Conservation (phyloP, 1,140 invertebrate species). For the Patella vulgata region DNA sequence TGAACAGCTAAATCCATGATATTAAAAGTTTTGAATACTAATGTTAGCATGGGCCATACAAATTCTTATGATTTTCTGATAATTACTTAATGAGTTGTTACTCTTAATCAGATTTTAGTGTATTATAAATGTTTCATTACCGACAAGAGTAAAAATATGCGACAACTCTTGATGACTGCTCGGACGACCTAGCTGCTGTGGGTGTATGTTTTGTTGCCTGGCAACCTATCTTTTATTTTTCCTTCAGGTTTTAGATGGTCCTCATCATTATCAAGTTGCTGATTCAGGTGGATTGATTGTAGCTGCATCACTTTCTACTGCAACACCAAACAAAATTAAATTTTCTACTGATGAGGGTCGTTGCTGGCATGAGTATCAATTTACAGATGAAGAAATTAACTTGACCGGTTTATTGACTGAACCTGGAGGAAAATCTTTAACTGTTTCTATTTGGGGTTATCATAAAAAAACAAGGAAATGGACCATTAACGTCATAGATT, state of each 20-base stretch:
- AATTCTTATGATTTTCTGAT: no score
- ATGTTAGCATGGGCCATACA: no score
- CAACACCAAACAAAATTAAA: conserved; percentile 81
- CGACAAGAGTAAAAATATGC: no score
- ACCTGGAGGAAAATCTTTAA: conserved; percentile 69
- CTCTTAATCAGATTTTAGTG: no score
- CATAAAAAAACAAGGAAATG: conserved; percentile 43
- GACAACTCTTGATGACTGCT: no score
- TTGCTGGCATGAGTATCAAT: conserved; percentile 64
- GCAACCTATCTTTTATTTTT: no score
- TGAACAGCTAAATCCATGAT: no score
- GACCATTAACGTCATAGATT: conserved; percentile 59
- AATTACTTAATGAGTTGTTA: no score
- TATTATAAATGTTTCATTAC: no score
- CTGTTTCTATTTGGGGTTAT: conserved; percentile 82
- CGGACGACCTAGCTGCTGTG: no score
- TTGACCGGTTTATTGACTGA: conserved; percentile 82
- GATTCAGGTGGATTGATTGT: conserved; percentile 65
- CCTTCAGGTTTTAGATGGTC: conserved; percentile 59
- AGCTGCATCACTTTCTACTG: conserved; percentile 71
- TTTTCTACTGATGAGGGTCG: conserved; percentile 63
- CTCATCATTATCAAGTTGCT: conserved; percentile 64
- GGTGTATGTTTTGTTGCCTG: no score
- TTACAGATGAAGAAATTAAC: conserved; percentile 75
- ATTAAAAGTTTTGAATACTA: no score